These are phyloP conservation scores for Anseranas semipalmata DNA, from an alignment of 2,113 vertebrate species.

Conservation along the genomic window DNA sequence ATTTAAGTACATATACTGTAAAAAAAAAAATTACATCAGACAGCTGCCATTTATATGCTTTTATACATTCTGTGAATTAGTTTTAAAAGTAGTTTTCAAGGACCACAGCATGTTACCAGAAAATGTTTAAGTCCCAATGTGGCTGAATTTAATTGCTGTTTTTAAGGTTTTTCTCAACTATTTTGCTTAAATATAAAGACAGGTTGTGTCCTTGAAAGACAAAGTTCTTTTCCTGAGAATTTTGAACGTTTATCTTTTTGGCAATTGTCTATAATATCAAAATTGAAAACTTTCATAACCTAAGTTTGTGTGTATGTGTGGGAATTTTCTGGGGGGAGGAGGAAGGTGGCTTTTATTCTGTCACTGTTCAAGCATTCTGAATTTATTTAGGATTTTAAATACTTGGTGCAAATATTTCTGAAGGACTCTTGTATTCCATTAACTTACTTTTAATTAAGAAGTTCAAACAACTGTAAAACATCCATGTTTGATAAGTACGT, in stretches of 20 bases:
- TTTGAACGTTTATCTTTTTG: background rate
- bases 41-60: background rate
- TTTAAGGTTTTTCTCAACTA: background rate
- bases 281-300: background rate
- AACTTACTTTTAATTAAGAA: background rate
- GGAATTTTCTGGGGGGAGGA: background rate
- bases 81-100: background rate
- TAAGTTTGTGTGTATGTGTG: fast-evolving
- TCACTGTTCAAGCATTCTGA: background rate
- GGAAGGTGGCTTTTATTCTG: background rate
- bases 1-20: background rate
- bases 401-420: background rate
- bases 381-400: background rate
- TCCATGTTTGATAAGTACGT: background rate
- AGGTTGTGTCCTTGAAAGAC: background rate
- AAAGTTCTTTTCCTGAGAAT: background rate
- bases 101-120: background rate
- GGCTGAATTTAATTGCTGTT: background rate
- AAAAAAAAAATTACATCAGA: fast-evolving
- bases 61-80: fast-evolving
- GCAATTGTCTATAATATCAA: background rate
- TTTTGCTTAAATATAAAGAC: fast-evolving
- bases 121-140: background rate
- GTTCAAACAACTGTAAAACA: background rate
- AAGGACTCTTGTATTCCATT: background rate